Evolutionary conservation across 92 coral and sea anemone species (phyloP), one percentile per base, ranked within the genome.

Genomic region (Epizoanthus scotinus): DNA sequence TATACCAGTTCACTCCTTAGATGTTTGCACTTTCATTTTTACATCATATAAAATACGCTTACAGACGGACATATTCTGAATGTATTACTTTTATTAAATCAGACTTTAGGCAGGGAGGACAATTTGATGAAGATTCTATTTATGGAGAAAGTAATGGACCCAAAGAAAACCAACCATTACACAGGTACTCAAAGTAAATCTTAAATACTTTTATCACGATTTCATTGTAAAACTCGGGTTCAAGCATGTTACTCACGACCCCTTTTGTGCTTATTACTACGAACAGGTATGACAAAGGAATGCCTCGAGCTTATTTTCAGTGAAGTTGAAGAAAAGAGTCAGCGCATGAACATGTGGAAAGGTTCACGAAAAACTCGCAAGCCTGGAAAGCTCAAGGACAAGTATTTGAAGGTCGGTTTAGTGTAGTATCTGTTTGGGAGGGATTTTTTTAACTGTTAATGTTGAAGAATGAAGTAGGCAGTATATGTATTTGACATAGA

Each of bases 331-430:
- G 78, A 49, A 78, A 87, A 87, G 62, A 63, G 84, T 69, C 66
- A 78, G 36, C 82, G 84, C 73, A 83, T 77, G 72, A 83, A 75
- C 87, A 54, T 77, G 84, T 83, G 90, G 87, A 87, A 87, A 55
- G 90, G 90, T 69, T 67, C 87, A 49, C 67, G 70, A 83, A 87
- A 83, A 82, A 60, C 90, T 10, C 73, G 40, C 73, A 83, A 59
- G 82, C 27, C 84, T 59, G 90, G 77, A 83, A 83, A 78, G 79
- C 26, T 87, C 73, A 82, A 78, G 79, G 81, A 83, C n/a, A 87
- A 87, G 86, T 87, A 87, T 69, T 18, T 84, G 56, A 77, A 84
- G 79, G 84, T 84, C 19, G 50, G 40, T n/a, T n/a, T n/a, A n/a
- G n/a, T n/a, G n/a, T n/a, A n/a, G 73, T 20, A 40, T 40, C 73